These are phyloP conservation scores for Drosophila dives DNA, from an alignment of 2,888 invertebrate species.

Conservation along the genomic window DNA sequence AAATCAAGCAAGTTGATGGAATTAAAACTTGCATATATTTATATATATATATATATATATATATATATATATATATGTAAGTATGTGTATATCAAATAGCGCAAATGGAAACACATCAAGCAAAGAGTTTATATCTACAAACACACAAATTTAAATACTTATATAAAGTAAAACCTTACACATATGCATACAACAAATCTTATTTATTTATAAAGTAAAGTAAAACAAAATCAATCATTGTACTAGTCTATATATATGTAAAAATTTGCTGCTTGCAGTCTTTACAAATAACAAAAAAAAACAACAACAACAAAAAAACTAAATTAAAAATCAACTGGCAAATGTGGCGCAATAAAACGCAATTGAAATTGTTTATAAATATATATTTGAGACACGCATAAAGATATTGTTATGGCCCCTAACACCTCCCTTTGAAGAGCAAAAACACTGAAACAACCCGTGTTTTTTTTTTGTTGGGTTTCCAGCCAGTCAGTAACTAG, in stretches of 20 bases:
- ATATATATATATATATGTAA: slow-evolving; percentile 12
- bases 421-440: background rate
- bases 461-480: slow-evolving; percentile 21
- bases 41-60: slow-evolving; percentile 31
- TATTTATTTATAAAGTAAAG: slow-evolving; percentile 77
- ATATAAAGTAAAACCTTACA: slow-evolving; percentile 46
- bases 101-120: slow-evolving; percentile 68
- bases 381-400: slow-evolving; percentile 38
- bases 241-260: slow-evolving; percentile 64
- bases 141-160: slow-evolving; percentile 43
- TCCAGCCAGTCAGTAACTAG: slow-evolving; percentile 18
- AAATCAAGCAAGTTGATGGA: slow-evolving; percentile 24
- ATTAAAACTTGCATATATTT: slow-evolving; percentile 14
- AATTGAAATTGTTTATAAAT: slow-evolving; percentile 43
- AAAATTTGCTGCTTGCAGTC: slow-evolving; percentile 48
- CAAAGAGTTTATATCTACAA: slow-evolving; percentile 64
- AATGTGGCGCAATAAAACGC: slow-evolving; percentile 32
- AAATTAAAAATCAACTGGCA: slow-evolving; percentile 21
- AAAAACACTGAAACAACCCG: background rate
- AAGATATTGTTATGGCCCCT: slow-evolving; percentile 29
- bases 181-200: slow-evolving; percentile 69
- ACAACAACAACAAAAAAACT: slow-evolving; percentile 13
- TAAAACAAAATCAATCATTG: slow-evolving; percentile 63
- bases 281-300: slow-evolving; percentile 34
- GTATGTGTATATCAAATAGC: slow-evolving; percentile 54